A percentile compares a stretch with the other conserved stretches of the same genome.
These are phyloP conservation scores for Menidia menidia DNA, from an alignment of 2,797 vertebrate species.

Conservation along the genomic window DNA sequence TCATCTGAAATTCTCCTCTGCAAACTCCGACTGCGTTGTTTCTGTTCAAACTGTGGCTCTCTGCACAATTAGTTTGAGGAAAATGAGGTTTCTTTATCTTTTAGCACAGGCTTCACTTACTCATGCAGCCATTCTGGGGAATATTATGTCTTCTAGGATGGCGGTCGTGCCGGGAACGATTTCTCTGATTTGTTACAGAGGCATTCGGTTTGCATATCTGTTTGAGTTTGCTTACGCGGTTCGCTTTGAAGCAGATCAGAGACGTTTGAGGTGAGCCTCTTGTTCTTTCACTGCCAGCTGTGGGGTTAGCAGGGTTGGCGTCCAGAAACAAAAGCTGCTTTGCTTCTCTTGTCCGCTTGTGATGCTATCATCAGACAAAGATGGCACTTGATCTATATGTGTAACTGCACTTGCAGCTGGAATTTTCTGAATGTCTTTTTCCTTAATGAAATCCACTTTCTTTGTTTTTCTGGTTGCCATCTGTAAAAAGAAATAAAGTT, in stretches of 20 bases:
- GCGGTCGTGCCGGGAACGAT: conserved; percentile 29
- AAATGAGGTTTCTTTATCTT: conserved; percentile 29
- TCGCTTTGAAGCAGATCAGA: conserved; percentile 65
- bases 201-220: conserved; percentile 43
- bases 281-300: conserved; percentile 50
- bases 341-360: conserved; percentile 24
- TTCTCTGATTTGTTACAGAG: conserved; percentile 36
- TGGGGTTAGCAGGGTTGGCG: conserved; percentile 12
- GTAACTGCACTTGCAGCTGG: conserved; percentile 3
- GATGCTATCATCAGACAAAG: conserved; percentile 37
- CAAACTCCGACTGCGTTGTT: conserved; percentile 20
- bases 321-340: conserved; percentile 36
- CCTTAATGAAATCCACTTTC: conserved; percentile 1
- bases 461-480: not conserved
- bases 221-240: conserved; percentile 20
- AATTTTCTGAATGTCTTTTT: not conserved
- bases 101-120: conserved; percentile 22
- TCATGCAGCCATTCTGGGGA: conserved; percentile 7
- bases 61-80: conserved; percentile 28
- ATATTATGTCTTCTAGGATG: conserved; percentile 24
- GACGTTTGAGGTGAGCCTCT: conserved; percentile 44
- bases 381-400: conserved; percentile 20
- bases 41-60: conserved; percentile 15
- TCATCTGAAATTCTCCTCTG: not conserved
- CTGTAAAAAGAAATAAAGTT: not conserved